Conservation (phyloP, 2,888 invertebrate species). For the Phortica magna region DNA sequence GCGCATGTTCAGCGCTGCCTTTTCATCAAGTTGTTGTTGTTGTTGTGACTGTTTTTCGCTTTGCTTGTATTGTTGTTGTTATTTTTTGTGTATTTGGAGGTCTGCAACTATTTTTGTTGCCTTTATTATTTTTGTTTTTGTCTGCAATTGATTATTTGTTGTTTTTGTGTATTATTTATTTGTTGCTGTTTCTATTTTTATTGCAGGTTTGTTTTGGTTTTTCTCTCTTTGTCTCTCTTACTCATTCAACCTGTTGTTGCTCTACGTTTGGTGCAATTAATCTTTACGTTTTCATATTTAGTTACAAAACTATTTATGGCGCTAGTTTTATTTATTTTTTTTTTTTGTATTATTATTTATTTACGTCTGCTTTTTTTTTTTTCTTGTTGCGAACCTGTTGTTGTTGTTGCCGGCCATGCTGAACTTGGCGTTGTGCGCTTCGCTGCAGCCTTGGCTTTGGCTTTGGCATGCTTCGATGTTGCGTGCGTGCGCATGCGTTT, state of each 20-base stretch:
- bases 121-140: not conserved
- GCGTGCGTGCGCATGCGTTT: slow-evolving; percentile 49
- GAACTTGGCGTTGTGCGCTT: not conserved
- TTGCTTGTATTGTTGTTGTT: not conserved
- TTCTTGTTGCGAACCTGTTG: not conserved
- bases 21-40: not conserved
- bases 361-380: slow-evolving; percentile 41
- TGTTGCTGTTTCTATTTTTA: slow-evolving; percentile 9
- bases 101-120: not conserved
- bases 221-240: not conserved
- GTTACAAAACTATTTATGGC: slow-evolving; percentile 57
- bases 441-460: slow-evolving; percentile 61
- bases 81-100: not conserved
- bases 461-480: slow-evolving; percentile 61
- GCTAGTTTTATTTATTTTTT: slow-evolving; percentile 51
- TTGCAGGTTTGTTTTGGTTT: not conserved
- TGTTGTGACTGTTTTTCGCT: not conserved
- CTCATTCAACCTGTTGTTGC: slow-evolving; percentile 6
- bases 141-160: slow-evolving; percentile 5
- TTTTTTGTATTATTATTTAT: not conserved
- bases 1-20: not conserved
- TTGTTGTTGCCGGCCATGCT: slow-evolving; percentile 6
- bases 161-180: not conserved
- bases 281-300: slow-evolving; percentile 21
- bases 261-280: slow-evolving; percentile 16